Base-by-base conservation (phyloP, 2,113 vertebrate genomes). In the Centropus bengalensis region DNA sequence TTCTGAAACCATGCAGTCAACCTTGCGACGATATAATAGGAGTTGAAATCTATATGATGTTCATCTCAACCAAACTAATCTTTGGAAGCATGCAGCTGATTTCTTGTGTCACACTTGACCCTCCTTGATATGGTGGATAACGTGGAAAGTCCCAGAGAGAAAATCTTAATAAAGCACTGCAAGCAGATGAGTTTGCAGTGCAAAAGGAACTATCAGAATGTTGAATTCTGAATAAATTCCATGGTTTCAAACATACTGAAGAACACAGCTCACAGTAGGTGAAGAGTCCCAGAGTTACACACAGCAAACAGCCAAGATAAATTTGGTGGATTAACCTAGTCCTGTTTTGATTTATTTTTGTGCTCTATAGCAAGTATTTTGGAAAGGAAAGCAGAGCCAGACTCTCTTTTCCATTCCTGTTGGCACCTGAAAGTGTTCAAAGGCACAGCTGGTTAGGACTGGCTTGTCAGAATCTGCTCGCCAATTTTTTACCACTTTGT, bases 1-100 rank as follows among this genome's bases (percentile, higher is more conserved):
- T 92, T 88, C 40, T 77, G 68, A 93, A 94, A 92, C 54, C n/a
- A 36, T 71, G 75, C 63, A 58, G 42, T 92, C 75, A 92, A 7
- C 66, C 60, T 91, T 76, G n/a, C 94, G 71, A 70, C 36, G 64
- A 24, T 63, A 16, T 63, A 58, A 66, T 56, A 6, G 14, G 68
- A 91, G 45, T 80, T 64, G 8, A 76, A 73, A 52, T 89, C 55
- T 54, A 5, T 86, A 67, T 67, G 75, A 51, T 66, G 16, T 74
- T 90, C 19, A 77, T 89, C 28, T 18, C 33, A 83, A 33, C 19
- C 17, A 38, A 86, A 51, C 33, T 76, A 75, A 89, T 73, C 44
- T 89, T 84, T 76, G 44, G 70, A 66, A 87, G 33, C n/a, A 21
- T 68, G 86, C 1, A 20, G 89, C 75, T 82, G 66, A 77, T 94